These are phyloP conservation scores for Actenoides hombroni DNA, from an alignment of 2,113 vertebrate species.

Conservation along the genomic window DNA sequence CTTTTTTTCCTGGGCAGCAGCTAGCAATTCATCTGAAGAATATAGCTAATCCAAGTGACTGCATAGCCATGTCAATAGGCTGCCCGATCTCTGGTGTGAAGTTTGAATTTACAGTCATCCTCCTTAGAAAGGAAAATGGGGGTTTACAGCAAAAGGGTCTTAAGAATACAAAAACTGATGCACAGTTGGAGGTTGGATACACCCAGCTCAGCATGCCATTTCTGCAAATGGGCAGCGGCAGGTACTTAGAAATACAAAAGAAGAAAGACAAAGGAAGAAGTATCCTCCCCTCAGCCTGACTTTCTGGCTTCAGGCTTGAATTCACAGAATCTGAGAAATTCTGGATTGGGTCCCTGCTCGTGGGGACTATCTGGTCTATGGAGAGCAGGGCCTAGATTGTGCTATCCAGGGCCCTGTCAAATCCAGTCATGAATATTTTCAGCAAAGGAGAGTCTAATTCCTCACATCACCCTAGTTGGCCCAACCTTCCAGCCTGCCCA, in stretches of 20 bases:
- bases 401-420: background rate
- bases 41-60: background rate
- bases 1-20: background rate
- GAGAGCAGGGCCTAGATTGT: background rate
- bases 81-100: background rate
- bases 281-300: background rate
- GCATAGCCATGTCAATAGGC: background rate
- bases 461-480: background rate
- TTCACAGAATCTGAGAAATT: background rate
- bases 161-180: background rate
- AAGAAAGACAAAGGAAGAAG: background rate
- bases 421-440: background rate
- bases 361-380: background rate
- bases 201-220: background rate
- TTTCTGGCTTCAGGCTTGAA: background rate
- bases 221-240: background rate
- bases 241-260: background rate
- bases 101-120: background rate
- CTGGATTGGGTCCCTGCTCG: background rate
- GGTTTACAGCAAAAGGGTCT: background rate
- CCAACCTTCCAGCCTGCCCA: background rate
- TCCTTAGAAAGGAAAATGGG: background rate
- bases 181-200: background rate
- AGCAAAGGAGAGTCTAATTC: background rate
- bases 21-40: background rate